These are phyloP conservation scores for Drosophila hamatofila DNA, from an alignment of 2,888 invertebrate genomes.

Conservation along the genomic window DNA sequence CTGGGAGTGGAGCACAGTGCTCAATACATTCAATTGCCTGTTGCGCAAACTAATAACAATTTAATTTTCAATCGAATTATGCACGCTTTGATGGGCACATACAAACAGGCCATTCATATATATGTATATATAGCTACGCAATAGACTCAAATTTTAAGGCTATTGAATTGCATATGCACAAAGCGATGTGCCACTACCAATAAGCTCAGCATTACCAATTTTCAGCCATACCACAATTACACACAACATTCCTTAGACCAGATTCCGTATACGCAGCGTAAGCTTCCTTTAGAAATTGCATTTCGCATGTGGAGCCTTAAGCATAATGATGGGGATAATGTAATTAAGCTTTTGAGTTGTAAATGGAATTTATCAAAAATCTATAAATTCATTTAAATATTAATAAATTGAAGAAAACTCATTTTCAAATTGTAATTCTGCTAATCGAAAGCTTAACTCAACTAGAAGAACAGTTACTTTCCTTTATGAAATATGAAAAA, in stretches of 20 bases:
- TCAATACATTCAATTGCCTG: conserved; percentile 43
- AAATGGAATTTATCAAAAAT: not conserved
- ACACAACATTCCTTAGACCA: conserved; percentile 8
- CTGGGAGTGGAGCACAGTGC: conserved; percentile 45
- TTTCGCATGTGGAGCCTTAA: not conserved
- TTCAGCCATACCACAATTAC: not conserved
- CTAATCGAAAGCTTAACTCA: not conserved
- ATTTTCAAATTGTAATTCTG: no score
- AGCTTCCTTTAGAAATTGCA: not conserved
- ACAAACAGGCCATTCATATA: conserved; percentile 18
- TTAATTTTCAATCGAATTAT: conserved; percentile 76
- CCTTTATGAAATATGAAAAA: no score
- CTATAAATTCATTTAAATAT: not conserved
- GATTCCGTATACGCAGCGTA: conserved; percentile 45
- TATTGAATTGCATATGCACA: conserved; percentile 64
- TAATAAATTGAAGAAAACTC: no score
- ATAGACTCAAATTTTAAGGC: conserved; percentile 25
- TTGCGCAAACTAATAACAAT: conserved; percentile 77
- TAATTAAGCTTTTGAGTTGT: not conserved
- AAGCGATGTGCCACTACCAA: conserved; percentile 53
- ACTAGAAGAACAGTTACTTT: not conserved
- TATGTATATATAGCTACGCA: not conserved
- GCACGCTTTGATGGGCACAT: conserved; percentile 53
- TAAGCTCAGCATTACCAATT: conserved; percentile 33
- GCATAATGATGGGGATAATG: no score